Evolutionary conservation across 2,888 invertebrate genomes (phyloP).

Genomic region (Cheilosia soror): DNA sequence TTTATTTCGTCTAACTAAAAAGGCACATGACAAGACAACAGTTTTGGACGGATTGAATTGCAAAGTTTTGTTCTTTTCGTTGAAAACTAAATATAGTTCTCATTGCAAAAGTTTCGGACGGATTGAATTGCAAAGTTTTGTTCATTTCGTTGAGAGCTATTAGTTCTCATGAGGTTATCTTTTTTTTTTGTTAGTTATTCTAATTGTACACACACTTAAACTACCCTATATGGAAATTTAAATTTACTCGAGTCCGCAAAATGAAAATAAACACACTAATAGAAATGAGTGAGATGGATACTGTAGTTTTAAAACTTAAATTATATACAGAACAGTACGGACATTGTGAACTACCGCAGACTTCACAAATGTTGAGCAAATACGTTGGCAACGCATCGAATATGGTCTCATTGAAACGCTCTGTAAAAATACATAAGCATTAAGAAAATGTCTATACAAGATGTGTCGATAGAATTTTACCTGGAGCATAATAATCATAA

Average conservation of each 20-base stretch:
- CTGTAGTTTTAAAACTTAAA: constrained; percentile 81
- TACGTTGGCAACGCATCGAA: constrained; percentile 94
- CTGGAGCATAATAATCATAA: constrained; percentile 98
- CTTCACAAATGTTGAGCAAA: constrained; percentile 95
- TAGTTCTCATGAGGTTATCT: background rate
- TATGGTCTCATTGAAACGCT: constrained; percentile 96
- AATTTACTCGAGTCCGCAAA: constrained; percentile 31
- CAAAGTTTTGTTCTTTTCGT: constrained; percentile 16
- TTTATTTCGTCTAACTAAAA: constrained; percentile 38
- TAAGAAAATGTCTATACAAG: background rate
- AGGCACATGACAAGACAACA: constrained; percentile 48
- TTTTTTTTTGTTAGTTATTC: constrained; percentile 8
- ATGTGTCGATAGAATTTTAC: constrained; percentile 84
- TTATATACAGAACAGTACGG: constrained; percentile 96
- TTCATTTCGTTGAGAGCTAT: background rate
- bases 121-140: constrained; percentile 25
- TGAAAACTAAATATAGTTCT: background rate
- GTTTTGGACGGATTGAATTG: constrained; percentile 46
- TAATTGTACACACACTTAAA: constrained; percentile 17
- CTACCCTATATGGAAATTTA: constrained; percentile 38
- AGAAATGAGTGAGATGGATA: constrained; percentile 80
- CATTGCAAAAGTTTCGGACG: constrained; percentile 44
- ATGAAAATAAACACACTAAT: constrained; percentile 80
- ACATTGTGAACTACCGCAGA: constrained; percentile 97
- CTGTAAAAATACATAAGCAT: constrained; percentile 84